A percentile compares a stretch with the other conserved stretches of the same genome.
Evolutionary conservation across 2,888 invertebrate species (phyloP).

Genomic region (Diaperis boleti): DNA sequence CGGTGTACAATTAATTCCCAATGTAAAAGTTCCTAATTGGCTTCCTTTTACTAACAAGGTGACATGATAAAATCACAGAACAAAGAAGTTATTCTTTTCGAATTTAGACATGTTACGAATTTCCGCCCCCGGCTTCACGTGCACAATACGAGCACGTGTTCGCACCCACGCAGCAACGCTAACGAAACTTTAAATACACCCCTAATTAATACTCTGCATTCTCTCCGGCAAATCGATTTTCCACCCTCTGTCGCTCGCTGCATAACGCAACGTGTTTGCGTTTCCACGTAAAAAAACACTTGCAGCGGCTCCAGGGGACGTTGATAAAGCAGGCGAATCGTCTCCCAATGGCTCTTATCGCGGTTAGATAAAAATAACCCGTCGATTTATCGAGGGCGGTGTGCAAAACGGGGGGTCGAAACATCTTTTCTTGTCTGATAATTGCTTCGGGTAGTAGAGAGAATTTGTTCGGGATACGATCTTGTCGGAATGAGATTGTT

Average conservation of each 20-base stretch:
- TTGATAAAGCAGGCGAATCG: too few relatives aligned
- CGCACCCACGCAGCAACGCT: background rate
- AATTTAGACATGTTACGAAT: background rate
- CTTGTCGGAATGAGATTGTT: background rate
- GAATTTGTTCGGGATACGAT: background rate
- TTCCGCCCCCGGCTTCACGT: too few relatives aligned
- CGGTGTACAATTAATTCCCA: too few relatives aligned
- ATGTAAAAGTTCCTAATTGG: too few relatives aligned
- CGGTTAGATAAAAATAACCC: conserved; percentile 31
- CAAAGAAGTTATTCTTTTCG: too few relatives aligned
- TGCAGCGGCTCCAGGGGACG: background rate
- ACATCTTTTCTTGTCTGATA: conserved; percentile 28
- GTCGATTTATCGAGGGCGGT: conserved; percentile 21
- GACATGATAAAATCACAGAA: too few relatives aligned
- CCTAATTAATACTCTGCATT: background rate
- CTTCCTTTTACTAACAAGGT: too few relatives aligned
- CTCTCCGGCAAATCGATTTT: conserved; percentile 28
- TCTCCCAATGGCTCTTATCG: background rate
- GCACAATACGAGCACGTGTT: background rate
- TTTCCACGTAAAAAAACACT: conserved; percentile 9
- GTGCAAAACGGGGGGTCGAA: conserved; percentile 8
- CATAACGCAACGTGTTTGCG: conserved; percentile 32
- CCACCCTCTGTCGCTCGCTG: conserved; percentile 27
- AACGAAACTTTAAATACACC: background rate
- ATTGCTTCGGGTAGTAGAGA: conserved; percentile 22